Evolutionary conservation across 1,140 invertebrate species (phyloP), one percentile per base, ranked within the genome.

Genomic region (Xylocopa sonorina): DNA sequence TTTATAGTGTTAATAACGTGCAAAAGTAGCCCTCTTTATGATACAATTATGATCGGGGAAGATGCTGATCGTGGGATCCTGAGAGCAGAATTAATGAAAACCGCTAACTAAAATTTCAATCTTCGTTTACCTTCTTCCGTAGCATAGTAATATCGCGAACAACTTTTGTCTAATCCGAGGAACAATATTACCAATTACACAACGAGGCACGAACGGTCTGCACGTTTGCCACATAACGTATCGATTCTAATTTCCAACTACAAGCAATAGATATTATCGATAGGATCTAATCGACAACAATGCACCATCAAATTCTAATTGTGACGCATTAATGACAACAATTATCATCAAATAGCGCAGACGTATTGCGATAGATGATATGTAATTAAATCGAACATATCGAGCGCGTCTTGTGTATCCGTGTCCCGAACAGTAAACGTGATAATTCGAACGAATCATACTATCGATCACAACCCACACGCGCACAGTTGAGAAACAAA

Each of bases 371-470:
- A 38, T 38, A n/a, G 34, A 43, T 62, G 9, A 27, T n/a, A 27
- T 24, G 38, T 63, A 63, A 63, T 63, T 43, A 63, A 43, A 63
- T 43, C 38, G 34, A 32, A 50, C 48, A 50, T 50, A 6, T 21
- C 48, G 48, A 21, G 1, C 18, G 16, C 24, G 53, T 55, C 53
- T 55, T 55, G 53, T 29, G 32, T 29, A 14, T n/a, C 29, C 29
- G 32, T 57, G 7, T 57, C 16, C 16, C 14, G 18, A 32, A 29
- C 55, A 27, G 12, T 14, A 16, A 57, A 57, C 14, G 16, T 6
- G 32, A 57, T 32, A 21, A 57, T 57, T 32, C 55, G 16, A 57
- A 7, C 55, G 12, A 6, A 14, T 29, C 18, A 14, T 55, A n/a
- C 3, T 55, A 16, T 57, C 7, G 29, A 32, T 32, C 18, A 57